Base-by-base conservation (phyloP, 2,888 invertebrate species). In the Pollenia griseotomentosa region DNA sequence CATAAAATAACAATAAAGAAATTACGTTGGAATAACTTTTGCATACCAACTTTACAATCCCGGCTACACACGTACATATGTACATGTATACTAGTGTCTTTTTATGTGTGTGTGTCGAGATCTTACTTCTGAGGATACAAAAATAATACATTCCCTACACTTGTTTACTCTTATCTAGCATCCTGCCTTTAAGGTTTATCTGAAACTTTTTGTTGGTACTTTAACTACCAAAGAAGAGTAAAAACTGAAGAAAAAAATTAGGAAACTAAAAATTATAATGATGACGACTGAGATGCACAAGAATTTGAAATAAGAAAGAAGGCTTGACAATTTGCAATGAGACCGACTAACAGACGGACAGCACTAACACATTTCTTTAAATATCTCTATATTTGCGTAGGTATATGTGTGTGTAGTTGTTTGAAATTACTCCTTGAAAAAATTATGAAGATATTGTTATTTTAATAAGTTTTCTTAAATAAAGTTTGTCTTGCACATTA, bases 1-100 rank as follows among this genome's bases (percentile, higher is more conserved):
- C 55, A 55, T 66, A 66, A 79, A 79, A 59, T 77, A 75, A 83
- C 77, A 77, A 77, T 77, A 83, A 83, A 61, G 75, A 77, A 77
- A 83, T 75, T 75, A 75, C 82, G 75, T 70, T 75, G 75, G 19
- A 19, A 83, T 68, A 77, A 70, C 63, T 83, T 79, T 68, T 59
- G 57, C 46, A 68, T 78, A 57, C 55, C 12, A 66, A 66, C 33
- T 68, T 57, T 57, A 55, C 55, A 46, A 78, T 66, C 78, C 46
- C 46, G 66, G n/a, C 81, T 61, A 11, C n/a, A 44, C 23, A 51
- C 59, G n/a, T n/a, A 55, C 10, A 55, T 0, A 55, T 12, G 23
- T 11, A 78, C 23, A 44, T 6, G 14, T 19, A 11, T 10, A 53
- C 19, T 8, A 11, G 51, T 40, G n/a, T 16, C 12, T 2, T 44